Conservation (phyloP, 2,888 invertebrate species). For the Gibbula magus region DNA sequence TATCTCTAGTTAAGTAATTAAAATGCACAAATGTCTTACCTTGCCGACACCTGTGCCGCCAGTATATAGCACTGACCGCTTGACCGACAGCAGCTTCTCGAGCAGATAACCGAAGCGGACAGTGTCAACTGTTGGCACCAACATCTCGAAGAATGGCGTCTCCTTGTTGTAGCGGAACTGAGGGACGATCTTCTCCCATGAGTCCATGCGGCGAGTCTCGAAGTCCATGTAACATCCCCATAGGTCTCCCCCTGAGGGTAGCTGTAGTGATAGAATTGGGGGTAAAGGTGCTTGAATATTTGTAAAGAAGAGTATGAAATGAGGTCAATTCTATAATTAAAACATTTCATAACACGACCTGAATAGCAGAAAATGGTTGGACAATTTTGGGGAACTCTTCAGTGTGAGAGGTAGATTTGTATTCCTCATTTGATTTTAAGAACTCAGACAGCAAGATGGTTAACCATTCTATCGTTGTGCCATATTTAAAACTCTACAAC, state of each 20-base stretch:
- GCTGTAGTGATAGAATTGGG: constrained; percentile 75
- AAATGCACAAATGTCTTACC: constrained; percentile 51
- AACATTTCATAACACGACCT: too few relatives aligned
- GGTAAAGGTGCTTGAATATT: too few relatives aligned
- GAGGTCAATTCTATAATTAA: background rate
- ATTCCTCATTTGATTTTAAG: too few relatives aligned
- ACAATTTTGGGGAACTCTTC: too few relatives aligned
- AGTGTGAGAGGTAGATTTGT: too few relatives aligned
- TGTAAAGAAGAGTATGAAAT: too few relatives aligned
- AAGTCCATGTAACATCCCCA: constrained; percentile 88
- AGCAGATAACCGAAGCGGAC: constrained; percentile 89
- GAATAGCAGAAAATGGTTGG: too few relatives aligned
- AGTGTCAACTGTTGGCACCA: constrained; percentile 93
- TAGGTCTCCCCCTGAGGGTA: constrained; percentile 83
- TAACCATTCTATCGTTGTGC: too few relatives aligned
- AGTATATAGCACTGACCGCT: constrained; percentile 89
- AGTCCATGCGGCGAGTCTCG: constrained; percentile 82
- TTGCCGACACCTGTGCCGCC: constrained; percentile 95
- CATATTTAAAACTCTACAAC: too few relatives aligned
- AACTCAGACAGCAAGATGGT: too few relatives aligned
- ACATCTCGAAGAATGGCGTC: constrained; percentile 89
- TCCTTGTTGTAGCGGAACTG: constrained; percentile 83
- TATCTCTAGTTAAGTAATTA: too few relatives aligned
- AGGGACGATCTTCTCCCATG: constrained; percentile 88
- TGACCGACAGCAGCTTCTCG: constrained; percentile 83